Evolutionary conservation across 2,113 vertebrate species (phyloP), one percentile per base, ranked within the genome.

Genomic region (Alexandromys fortis): DNA sequence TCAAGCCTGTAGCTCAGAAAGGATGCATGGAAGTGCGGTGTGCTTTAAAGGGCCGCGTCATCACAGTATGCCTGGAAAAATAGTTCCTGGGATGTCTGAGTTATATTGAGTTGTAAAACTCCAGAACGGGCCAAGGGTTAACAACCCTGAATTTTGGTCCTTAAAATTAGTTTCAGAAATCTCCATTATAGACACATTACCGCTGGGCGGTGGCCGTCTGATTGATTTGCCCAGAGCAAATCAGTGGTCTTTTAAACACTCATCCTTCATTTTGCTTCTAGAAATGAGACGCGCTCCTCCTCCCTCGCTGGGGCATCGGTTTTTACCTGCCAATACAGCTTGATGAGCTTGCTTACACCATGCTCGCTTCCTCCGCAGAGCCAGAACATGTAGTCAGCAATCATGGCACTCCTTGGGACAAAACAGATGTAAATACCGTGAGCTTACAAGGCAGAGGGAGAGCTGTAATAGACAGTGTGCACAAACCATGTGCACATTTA

Each of bases 251-350:
- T 99, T 99, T 98, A 98, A 98, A 98, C 97, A 98, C 98, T 97
- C 98, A 98, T 99, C 98, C 98, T 98, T 99, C 98, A 99, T 97
- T 98, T 98, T 92, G 95, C 97, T 98, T 98, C 98, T 98, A 98
- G 98, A 97, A 98, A 97, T 97, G 97, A 98, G 96, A 97, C 2
- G 86, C 88, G 96, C 94, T 97, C 97, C 97, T 97, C 96, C 42
- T 96, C 96, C 96, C 96, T 96, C 75, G 67, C 96, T 89, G 97
- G 96, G 90, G 97, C 97, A 98, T 98, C 98, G 96, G 97, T 99
- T 98, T 98, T 99, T 98, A 98, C 99, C 99, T 99, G 99, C 99
- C 99, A 99, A 97, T 99, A 99, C 96, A 98, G 97, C 98, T 98
- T 99, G 99, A 99, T 99, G 98, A 98, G 98, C 91, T 98, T 98